phyloP scores from a whole-genome alignment of 2,797 vertebrate genomes.

The Takifugu ocellatus region DNA sequence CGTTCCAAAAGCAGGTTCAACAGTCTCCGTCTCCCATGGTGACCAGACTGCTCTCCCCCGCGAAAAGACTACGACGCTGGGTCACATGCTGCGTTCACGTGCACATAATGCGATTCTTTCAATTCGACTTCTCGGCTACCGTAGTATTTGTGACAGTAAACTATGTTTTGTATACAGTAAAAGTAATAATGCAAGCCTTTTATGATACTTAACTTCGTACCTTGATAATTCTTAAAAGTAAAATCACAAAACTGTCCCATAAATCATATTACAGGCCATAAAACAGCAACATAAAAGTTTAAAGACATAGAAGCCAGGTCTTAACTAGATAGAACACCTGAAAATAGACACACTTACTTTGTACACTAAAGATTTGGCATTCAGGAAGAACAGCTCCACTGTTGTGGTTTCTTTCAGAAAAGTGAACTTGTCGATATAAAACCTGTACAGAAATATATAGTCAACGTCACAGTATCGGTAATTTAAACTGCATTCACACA shows the following conservation, averaged over 20 bases:
- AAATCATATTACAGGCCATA: too few species aligned
- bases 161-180: too few species aligned
- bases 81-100: slow-evolving; percentile 44
- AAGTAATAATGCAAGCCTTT: too few species aligned
- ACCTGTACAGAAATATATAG: slow-evolving; percentile 74
- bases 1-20: slow-evolving; percentile 79
- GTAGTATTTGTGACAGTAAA: too few species aligned
- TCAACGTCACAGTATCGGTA: slow-evolving; percentile 4
- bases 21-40: slow-evolving; percentile 66
- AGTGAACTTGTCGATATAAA: slow-evolving; percentile 96
- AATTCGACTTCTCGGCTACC: too few species aligned
- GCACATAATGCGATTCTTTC: slow-evolving; percentile 11
- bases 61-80: slow-evolving; percentile 54
- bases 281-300: not conserved
- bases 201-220: too few species aligned
- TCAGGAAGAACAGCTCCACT: slow-evolving; percentile 95
- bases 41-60: slow-evolving; percentile 56
- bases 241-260: too few species aligned
- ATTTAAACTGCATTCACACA: slow-evolving; percentile 20
- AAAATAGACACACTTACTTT: slow-evolving; percentile 80
- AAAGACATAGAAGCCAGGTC: not conserved
- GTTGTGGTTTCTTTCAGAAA: slow-evolving; percentile 93
- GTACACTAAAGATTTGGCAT: slow-evolving; percentile 90
- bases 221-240: too few species aligned
- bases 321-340: not conserved